Evolutionary conservation across 2,113 vertebrate genomes (phyloP).

Genomic region (Madoqua kirkii): DNA sequence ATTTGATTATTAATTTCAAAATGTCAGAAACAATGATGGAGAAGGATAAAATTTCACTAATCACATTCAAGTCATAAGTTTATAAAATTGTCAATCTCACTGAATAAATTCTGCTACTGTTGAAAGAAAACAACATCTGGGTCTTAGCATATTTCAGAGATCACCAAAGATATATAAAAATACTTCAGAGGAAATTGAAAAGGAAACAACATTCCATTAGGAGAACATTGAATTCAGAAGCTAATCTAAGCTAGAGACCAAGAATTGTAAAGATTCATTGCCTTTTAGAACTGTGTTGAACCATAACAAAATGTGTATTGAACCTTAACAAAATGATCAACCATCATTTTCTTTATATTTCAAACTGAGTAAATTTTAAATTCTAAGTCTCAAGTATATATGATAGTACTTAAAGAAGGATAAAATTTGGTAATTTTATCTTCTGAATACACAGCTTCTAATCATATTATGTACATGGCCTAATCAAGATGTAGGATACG

Average conservation of each 20-base stretch:
- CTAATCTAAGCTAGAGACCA: not conserved
- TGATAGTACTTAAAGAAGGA: not conserved
- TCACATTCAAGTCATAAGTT: not conserved
- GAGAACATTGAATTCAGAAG: not conserved
- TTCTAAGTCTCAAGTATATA: not conserved
- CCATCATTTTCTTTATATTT: not conserved
- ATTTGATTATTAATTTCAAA: conserved; percentile 12
- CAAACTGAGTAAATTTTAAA: not conserved
- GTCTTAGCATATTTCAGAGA: conserved; percentile 1
- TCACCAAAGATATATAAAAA: conserved; percentile 9
- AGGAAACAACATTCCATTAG: not conserved
- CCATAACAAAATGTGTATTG: not conserved
- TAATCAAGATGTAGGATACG: not conserved
- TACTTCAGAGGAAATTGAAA: conserved; percentile 8
- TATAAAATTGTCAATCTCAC: not conserved
- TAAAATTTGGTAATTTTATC: not conserved
- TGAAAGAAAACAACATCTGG: not conserved
- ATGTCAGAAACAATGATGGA: not conserved
- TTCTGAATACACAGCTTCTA: not conserved
- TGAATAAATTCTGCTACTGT: not conserved
- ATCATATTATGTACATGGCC: not conserved
- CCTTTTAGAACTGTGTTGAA: not conserved
- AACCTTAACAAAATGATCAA: not conserved
- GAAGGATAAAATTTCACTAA: not conserved
- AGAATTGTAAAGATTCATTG: not conserved